Evolutionary conservation across 2,797 vertebrate species (phyloP).

Genomic region (Tarsius wallacei): DNA sequence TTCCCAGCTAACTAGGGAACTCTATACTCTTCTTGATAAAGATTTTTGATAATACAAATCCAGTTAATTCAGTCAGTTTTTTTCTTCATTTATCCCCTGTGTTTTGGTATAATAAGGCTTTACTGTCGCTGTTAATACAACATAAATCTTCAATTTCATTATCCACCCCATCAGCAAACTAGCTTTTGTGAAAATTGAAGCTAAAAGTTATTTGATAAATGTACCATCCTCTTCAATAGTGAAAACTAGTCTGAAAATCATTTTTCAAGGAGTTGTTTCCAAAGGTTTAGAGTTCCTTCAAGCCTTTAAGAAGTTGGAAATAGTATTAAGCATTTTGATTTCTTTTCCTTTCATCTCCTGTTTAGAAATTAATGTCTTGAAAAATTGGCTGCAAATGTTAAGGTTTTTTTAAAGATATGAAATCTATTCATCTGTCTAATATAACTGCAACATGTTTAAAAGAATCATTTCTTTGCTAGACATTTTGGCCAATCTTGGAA

Average conservation of each 20-base stretch:
- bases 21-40: conserved; percentile 53
- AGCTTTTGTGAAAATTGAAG: conserved; percentile 82
- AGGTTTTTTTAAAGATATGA: conserved; percentile 81
- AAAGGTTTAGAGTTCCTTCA: conserved; percentile 85
- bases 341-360: conserved; percentile 86
- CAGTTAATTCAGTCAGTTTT: conserved; percentile 69
- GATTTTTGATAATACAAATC: conserved; percentile 72
- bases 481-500: conserved; percentile 73
- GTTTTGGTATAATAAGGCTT: conserved; percentile 78
- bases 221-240: conserved; percentile 68
- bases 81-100: conserved; percentile 60
- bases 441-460: conserved; percentile 72
- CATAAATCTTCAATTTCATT: conserved; percentile 81
- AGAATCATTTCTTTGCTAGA: conserved; percentile 68
- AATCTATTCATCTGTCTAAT: conserved; percentile 84
- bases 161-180: conserved; percentile 72
- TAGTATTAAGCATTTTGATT: conserved; percentile 86
- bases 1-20: conserved; percentile 7
- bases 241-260: conserved; percentile 80
- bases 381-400: conserved; percentile 85
- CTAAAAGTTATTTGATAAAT: conserved; percentile 85
- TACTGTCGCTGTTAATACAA: conserved; percentile 82
- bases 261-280: conserved; percentile 82
- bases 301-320: conserved; percentile 82
- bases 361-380: conserved; percentile 88